These are phyloP conservation scores for Ascidia mentula DNA, from an alignment of 23 tunicate genomes.

Conservation along the genomic window DNA sequence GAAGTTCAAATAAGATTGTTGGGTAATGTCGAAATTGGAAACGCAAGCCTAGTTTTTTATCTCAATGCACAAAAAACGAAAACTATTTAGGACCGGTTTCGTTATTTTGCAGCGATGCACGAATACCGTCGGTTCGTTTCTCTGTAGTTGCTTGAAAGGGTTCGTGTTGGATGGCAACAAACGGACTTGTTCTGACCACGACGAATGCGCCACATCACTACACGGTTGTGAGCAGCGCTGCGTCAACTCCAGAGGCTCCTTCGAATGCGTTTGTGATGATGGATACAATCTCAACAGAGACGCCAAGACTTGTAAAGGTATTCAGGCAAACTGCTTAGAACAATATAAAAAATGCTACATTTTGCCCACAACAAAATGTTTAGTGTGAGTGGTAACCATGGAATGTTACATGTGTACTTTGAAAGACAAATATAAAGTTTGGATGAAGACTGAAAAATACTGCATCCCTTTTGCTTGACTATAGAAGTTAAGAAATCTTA, in stretches of 20 bases:
- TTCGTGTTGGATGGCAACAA: slow-evolving; percentile 9
- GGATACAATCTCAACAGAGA: slow-evolving; percentile 1
- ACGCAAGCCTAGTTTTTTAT: too few species aligned
- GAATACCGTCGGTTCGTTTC: neutral
- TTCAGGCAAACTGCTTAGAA: too few species aligned
- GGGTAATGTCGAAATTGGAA: neutral
- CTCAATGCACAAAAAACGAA: neutral
- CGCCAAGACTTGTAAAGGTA: neutral
- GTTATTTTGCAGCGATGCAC: neutral
- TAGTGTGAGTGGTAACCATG: too few species aligned
- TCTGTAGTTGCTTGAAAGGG: neutral
- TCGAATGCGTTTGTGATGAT: neutral
- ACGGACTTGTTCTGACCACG: slow-evolving; percentile 18
- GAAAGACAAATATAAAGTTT: too few species aligned
- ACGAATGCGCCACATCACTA: slow-evolving; percentile 13
- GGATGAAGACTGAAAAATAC: too few species aligned
- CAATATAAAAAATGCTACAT: too few species aligned
- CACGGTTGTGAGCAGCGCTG: slow-evolving; percentile 13
- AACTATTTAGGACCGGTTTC: neutral
- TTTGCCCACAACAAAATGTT: too few species aligned
- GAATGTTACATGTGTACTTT: too few species aligned
- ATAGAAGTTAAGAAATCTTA: too few species aligned
- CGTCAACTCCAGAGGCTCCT: neutral
- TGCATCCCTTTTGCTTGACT: too few species aligned
- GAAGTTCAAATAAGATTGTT: neutral